phyloP scores from a whole-genome alignment of 2,113 vertebrate species.

The Scalopus aquaticus region DNA sequence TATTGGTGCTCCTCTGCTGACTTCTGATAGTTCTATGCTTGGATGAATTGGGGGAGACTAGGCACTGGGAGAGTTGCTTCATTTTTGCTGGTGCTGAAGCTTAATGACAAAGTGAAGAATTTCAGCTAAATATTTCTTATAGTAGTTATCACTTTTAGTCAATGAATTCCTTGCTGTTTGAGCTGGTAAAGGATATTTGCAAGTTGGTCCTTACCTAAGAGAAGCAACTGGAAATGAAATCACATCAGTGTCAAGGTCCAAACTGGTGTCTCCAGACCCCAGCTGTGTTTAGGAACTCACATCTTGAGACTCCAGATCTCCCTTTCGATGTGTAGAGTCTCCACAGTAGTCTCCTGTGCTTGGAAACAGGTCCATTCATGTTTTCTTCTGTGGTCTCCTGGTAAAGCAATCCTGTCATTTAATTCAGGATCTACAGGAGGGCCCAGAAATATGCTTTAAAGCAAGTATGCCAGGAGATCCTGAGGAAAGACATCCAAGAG shows the following conservation, averaged over 20 bases:
- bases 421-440: background rate
- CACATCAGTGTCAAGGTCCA: background rate
- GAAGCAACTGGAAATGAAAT: background rate
- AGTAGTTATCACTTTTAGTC: background rate
- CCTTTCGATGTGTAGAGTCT: background rate
- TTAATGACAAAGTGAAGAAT: background rate
- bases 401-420: background rate
- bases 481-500: background rate
- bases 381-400: background rate
- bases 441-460: background rate
- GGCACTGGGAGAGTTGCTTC: background rate
- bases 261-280: background rate
- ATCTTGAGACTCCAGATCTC: background rate
- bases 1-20: background rate
- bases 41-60: background rate
- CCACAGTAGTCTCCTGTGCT: background rate
- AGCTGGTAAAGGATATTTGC: background rate
- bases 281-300: background rate
- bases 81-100: background rate
- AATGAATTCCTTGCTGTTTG: background rate
- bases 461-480: background rate
- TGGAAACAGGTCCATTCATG: background rate
- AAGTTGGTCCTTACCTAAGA: background rate
- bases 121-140: background rate
- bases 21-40: background rate